Evolutionary conservation across 2,113 vertebrate species (phyloP), one percentile per base, ranked within the genome.

Genomic region (Dasyurus viverrinus): DNA sequence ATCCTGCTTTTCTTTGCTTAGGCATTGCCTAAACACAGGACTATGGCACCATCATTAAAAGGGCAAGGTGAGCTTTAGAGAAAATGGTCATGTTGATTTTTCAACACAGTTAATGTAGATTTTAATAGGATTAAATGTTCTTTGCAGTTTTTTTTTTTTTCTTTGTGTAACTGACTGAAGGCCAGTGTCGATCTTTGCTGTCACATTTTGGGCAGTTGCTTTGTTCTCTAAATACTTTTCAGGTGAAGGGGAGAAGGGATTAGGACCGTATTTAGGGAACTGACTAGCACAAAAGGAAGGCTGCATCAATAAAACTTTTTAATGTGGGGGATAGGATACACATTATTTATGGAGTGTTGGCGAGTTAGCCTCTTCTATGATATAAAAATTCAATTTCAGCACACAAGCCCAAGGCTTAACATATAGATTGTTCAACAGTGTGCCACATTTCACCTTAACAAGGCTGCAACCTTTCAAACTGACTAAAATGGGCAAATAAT

Each of bases 21-120:
- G 89, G 90, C 89, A 91, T 60, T 8, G 36, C n/a, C 68, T 94
- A 96, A 97, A 96, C 92, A 93, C 90, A 91, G 90, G 57, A 89
- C 14, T 54, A 92, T 90, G 89, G 91, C 92, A 96, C 95, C 94
- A 89, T 89, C 94, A 93, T 3, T 52, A 84, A 93, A 94, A 94
- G 68, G 93, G 92, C 94, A 95, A 96, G 57, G n/a, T 94, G 0
- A 0, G 94, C 84, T 89, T 92, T 57, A 93, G 52, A 54, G 93
- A 96, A 95, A 47, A 94, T 57, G 57, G 46, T 91, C 95, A 92
- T 94, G 53, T 94, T 97, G 95, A 90, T 90, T 92, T 95, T 93
- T 52, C 47, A 96, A 53, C 42, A 16, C 89, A 92, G 55, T 92
- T 89, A 93, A 92, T 94, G 84, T 92, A 53, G 52, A 24, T 92